Percentiles rank a stretch among this genome's conserved stretches.
phyloP scores from a whole-genome alignment of 2,113 vertebrate genomes.

The Chloropsis hardwickii region DNA sequence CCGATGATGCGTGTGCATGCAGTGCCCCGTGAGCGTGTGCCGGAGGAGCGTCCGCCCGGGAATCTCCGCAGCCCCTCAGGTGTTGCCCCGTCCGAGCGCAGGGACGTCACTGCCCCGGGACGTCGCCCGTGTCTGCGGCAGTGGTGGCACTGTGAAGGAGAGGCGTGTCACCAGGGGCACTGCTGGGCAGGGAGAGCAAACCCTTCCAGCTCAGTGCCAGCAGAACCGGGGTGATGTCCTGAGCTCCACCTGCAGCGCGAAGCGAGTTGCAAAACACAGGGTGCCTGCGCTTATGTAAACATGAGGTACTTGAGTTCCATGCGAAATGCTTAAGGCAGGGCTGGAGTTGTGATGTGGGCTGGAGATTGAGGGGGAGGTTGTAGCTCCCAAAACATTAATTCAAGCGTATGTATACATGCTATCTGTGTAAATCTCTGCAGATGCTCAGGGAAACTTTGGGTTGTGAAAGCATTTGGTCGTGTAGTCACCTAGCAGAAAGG shows the following conservation, averaged over 20 bases:
- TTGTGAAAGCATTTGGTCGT: neutral
- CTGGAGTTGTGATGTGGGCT: neutral
- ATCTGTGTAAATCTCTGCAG: neutral
- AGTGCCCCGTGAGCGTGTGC: rapidly evolving
- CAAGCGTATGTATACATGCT: neutral
- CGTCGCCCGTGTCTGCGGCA: neutral
- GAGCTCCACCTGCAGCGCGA: neutral
- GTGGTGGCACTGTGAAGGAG: neutral
- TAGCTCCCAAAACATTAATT: neutral
- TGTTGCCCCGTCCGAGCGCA: neutral
- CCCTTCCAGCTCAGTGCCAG: neutral
- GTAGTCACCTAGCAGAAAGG: neutral
- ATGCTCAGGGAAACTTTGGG: neutral
- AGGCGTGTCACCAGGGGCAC: rapidly evolving
- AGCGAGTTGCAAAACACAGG: neutral
- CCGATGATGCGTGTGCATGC: neutral
- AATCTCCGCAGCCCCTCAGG: neutral
- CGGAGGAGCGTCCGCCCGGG: neutral
- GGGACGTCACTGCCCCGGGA: neutral
- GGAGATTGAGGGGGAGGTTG: neutral
- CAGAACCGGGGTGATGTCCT: neutral
- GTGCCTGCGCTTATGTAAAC: neutral
- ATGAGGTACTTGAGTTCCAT: neutral
- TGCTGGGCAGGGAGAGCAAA: neutral
- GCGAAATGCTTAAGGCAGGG: neutral